Evolutionary conservation across 1,140 invertebrate genomes (phyloP).

Genomic region (Campoletis sonorensis): DNA sequence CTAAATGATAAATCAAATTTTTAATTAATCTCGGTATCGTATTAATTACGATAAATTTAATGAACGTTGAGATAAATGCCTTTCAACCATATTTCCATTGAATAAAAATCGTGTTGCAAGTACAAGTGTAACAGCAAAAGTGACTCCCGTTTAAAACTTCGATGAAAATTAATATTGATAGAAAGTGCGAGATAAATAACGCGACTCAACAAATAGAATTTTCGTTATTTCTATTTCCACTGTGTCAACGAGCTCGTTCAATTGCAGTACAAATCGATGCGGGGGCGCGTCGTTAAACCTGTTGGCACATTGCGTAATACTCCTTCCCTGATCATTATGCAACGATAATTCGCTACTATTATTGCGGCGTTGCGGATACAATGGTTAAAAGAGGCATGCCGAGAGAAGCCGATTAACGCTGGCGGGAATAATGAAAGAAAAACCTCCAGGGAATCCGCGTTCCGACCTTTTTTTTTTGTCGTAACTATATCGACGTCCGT

Average conservation of each 20-base stretch:
- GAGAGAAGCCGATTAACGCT: neutral
- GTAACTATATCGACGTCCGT: neutral
- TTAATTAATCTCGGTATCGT: too few species aligned
- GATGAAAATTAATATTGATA: too few species aligned
- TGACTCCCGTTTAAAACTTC: too few species aligned
- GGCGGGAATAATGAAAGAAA: neutral
- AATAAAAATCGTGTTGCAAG: too few species aligned
- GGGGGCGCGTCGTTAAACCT: slow-evolving; percentile 15
- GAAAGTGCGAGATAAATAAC: neutral
- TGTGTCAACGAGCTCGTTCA: neutral
- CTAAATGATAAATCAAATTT: too few species aligned
- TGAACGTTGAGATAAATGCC: too few species aligned
- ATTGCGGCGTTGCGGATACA: slow-evolving; percentile 7
- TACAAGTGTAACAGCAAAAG: too few species aligned
- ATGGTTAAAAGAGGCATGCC: slow-evolving; percentile 24
- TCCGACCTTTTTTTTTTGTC: neutral
- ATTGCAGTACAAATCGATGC: neutral
- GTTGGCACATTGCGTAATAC: slow-evolving; percentile 27
- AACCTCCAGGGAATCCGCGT: slow-evolving; percentile 5
- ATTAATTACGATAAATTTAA: too few species aligned
- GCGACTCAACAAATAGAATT: neutral
- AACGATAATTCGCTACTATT: slow-evolving; percentile 27
- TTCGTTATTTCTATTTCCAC: neutral
- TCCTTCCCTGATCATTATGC: slow-evolving; percentile 12
- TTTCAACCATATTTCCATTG: too few species aligned